Percentiles rank a stretch among this genome's conserved stretches.
Conservation (phyloP, 2,888 invertebrate genomes). For the Cheilosia grossa region DNA sequence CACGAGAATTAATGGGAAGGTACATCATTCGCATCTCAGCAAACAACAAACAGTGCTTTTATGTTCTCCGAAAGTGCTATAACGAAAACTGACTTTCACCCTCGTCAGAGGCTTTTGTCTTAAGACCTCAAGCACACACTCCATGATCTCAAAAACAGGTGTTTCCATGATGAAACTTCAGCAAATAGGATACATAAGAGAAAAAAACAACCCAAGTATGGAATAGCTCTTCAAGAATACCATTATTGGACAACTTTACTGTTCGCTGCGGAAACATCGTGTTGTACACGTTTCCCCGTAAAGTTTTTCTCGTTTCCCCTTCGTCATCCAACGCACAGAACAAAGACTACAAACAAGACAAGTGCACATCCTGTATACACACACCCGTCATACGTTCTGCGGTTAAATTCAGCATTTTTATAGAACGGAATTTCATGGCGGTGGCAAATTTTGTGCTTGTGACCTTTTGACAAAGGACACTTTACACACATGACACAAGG, state of each 20-base stretch:
- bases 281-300: constrained; percentile 61
- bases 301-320: neutral
- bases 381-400: constrained; percentile 21
- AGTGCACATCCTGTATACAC: constrained; percentile 53
- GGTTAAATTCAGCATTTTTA: constrained; percentile 42
- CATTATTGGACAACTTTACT: constrained; percentile 69
- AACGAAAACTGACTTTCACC: constrained; percentile 45
- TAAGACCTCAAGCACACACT: constrained; percentile 36
- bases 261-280: constrained; percentile 64
- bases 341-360: constrained; percentile 50
- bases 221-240: constrained; percentile 15
- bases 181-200: neutral
- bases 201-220: constrained; percentile 8
- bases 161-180: constrained; percentile 65
- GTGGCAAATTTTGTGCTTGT: neutral
- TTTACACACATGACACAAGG: constrained; percentile 52
- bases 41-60: constrained; percentile 48
- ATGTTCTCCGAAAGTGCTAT: constrained; percentile 35
- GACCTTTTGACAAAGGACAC: constrained; percentile 61
- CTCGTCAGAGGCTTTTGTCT: constrained; percentile 63
- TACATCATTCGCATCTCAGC: constrained; percentile 33
- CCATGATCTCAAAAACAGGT: constrained; percentile 69
- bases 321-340: neutral
- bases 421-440: constrained; percentile 8
- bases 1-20: neutral